A percentile compares a stretch with the other conserved stretches of the same genome.
phyloP scores from a whole-genome alignment of 1,140 invertebrate genomes.

The Zaprionus nigranus region DNA sequence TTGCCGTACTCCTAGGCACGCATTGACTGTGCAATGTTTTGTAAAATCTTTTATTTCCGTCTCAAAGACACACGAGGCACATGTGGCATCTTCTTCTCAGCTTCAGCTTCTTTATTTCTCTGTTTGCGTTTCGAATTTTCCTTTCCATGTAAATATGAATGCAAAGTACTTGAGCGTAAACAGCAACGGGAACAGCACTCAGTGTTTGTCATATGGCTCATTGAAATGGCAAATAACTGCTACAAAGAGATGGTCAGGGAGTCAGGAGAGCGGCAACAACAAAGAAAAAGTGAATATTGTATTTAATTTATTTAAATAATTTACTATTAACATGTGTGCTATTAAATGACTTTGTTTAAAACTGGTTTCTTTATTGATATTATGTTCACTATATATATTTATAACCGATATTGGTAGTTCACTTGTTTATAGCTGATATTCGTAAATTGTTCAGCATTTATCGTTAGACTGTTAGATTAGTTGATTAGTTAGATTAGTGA shows the following conservation, averaged over 20 bases:
- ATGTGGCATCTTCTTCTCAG: constrained; percentile 18
- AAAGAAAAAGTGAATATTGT: no score
- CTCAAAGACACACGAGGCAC: constrained; percentile 38
- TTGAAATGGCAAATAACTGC: constrained; percentile 30
- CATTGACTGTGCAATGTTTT: constrained; percentile 64
- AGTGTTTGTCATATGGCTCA: constrained; percentile 41
- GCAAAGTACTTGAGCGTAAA: constrained; percentile 62
- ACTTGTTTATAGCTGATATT: no score
- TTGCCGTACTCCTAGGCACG: constrained; percentile 52
- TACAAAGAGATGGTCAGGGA: not conserved
- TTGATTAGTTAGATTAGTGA: no score
- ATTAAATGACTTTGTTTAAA: no score
- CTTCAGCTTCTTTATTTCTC: constrained; percentile 7
- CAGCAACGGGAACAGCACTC: constrained; percentile 41
- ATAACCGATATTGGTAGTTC: no score
- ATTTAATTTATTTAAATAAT: no score
- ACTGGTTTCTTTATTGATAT: no score
- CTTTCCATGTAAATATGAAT: constrained; percentile 67
- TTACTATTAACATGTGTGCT: no score
- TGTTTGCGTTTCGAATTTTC: constrained; percentile 56
- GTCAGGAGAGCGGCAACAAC: not conserved
- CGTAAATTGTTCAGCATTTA: no score
- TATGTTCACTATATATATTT: no score
- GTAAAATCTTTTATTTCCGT: constrained; percentile 77
- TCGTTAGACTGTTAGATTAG: no score